Evolutionary conservation across 2,888 invertebrate genomes (phyloP).

Genomic region (Eustalomyia histrio): DNA sequence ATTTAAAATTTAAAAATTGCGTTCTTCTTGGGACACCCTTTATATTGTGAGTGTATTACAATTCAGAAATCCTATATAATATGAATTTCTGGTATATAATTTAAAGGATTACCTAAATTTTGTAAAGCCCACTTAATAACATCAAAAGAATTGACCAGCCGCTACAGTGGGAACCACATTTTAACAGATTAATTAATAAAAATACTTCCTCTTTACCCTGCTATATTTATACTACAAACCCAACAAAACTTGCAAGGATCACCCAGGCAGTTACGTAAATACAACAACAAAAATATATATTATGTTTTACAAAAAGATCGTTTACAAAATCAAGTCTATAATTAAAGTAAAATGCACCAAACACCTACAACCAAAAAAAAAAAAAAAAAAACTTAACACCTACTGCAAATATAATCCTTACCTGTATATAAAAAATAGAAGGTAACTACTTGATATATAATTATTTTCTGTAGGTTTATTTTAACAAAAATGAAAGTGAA

Average conservation of each 20-base stretch:
- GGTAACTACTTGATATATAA: constrained; percentile 15
- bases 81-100: too few species aligned
- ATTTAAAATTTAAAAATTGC: too few species aligned
- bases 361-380: constrained; percentile 30
- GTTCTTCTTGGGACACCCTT: too few species aligned
- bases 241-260: constrained; percentile 9
- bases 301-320: constrained; percentile 5
- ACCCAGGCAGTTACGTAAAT: not conserved
- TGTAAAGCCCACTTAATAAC: too few species aligned
- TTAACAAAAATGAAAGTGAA: constrained; percentile 26
- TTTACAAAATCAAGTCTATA: not conserved
- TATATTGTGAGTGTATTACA: too few species aligned
- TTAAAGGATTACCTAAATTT: too few species aligned
- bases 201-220: not conserved
- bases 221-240: too few species aligned
- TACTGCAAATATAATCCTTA: not conserved
- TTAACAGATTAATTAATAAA: constrained; percentile 10
- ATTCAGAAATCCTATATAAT: too few species aligned
- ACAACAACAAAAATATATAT: not conserved
- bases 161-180: not conserved
- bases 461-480: constrained; percentile 15
- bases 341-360: constrained; percentile 44
- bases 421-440: not conserved
- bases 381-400: too few species aligned
- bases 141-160: too few species aligned